These are phyloP conservation scores for Phoxinus dragarum DNA, from an alignment of 2,797 vertebrate genomes.

Conservation along the genomic window DNA sequence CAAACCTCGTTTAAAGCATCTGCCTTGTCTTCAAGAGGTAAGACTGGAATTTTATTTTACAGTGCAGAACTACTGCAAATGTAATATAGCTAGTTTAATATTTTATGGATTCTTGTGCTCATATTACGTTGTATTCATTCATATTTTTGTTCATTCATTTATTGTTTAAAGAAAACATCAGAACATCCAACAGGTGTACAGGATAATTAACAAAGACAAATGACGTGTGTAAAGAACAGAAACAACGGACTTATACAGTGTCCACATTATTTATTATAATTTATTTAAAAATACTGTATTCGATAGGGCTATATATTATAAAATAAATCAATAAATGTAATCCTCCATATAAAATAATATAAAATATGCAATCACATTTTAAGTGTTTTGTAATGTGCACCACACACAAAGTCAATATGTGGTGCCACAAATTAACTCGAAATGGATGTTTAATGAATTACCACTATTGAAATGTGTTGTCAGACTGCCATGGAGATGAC, in stretches of 20 bases:
- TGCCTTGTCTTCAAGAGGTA: constrained; percentile 48
- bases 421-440: neutral
- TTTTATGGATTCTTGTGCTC: neutral
- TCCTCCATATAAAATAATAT: neutral
- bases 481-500: constrained; percentile 51
- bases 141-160: neutral
- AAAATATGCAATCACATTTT: neutral
- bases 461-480: constrained; percentile 23
- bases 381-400: neutral
- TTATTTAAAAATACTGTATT: neutral
- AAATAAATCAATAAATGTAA: neutral
- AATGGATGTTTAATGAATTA: constrained; percentile 1
- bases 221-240: neutral
- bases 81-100: constrained; percentile 5
- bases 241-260: neutral
- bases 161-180: neutral
- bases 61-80: neutral
- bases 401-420: neutral
- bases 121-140: neutral
- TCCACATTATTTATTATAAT: neutral
- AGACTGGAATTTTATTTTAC: constrained; percentile 30
- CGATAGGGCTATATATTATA: neutral
- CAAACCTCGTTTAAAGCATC: constrained; percentile 11
- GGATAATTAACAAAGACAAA: neutral
- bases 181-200: constrained; percentile 32